These are phyloP conservation scores for Ageneiosus marmoratus DNA, from an alignment of 2,113 vertebrate species.

Conservation along the genomic window DNA sequence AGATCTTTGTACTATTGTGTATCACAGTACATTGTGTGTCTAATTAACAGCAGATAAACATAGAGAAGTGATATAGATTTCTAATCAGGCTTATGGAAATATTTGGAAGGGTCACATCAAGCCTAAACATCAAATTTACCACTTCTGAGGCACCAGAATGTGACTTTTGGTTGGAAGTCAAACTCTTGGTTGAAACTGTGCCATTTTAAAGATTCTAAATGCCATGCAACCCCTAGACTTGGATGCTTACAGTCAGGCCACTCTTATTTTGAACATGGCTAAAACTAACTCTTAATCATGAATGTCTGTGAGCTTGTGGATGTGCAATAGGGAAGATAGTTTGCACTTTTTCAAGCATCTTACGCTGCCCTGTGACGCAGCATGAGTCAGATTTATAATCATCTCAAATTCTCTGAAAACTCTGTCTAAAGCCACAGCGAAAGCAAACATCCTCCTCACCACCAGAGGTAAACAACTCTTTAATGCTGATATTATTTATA, in stretches of 20 bases:
- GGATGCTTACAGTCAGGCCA: neutral
- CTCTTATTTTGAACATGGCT: neutral
- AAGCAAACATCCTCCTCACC: neutral
- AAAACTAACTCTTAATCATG: neutral
- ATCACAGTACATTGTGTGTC: slow-evolving; percentile 56
- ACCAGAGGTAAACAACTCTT: neutral
- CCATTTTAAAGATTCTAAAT: neutral
- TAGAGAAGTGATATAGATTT: neutral
- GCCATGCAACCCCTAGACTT: neutral
- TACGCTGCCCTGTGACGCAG: neutral
- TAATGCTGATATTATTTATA: neutral
- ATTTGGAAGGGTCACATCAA: neutral
- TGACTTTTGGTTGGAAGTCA: neutral
- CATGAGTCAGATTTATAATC: neutral
- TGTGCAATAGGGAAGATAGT: neutral
- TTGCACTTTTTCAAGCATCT: neutral
- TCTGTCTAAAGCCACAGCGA: neutral
- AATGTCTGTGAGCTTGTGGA: neutral
- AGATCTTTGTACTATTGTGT: slow-evolving; percentile 63
- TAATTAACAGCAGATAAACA: neutral
- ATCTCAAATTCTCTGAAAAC: neutral
- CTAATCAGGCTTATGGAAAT: neutral
- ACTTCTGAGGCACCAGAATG: neutral
- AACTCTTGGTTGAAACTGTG: neutral
- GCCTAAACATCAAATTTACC: neutral